A percentile compares a stretch with the other conserved stretches of the same genome.
phyloP scores from a whole-genome alignment of 2,888 invertebrate genomes.

The Eupithecia exiguata region DNA sequence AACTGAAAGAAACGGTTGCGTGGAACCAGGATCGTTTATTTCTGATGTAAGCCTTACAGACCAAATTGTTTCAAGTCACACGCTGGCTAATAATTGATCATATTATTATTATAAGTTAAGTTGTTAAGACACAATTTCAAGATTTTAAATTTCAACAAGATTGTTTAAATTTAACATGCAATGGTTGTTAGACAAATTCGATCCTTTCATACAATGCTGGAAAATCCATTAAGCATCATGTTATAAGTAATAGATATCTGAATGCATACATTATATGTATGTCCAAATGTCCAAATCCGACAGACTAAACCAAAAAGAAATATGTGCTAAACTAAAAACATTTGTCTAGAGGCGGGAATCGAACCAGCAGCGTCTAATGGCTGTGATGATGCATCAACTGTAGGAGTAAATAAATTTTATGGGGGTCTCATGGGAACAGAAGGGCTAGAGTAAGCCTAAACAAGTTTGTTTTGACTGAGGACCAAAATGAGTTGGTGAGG shows the following conservation, averaged over 20 bases:
- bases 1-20: constrained; percentile 59
- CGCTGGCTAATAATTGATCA: not conserved
- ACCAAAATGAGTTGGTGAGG: not conserved
- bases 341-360: not conserved
- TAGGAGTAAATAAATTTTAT: not conserved
- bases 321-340: not conserved
- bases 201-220: no score
- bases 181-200: not conserved
- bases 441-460: not conserved
- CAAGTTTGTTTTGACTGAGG: not conserved
- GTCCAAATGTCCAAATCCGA: no score
- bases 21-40: constrained; percentile 47
- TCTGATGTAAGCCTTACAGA: constrained; percentile 2
- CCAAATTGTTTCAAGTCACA: not conserved
- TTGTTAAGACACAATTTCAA: not conserved
- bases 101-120: not conserved
- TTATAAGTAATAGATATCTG: no score
- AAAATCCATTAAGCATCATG: no score
- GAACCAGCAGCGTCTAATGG: not conserved
- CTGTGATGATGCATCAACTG: not conserved
- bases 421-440: not conserved
- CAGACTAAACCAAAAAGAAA: not conserved
- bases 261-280: no score
- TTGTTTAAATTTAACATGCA: not conserved
- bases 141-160: no score